phyloP scores from a whole-genome alignment of 2,797 vertebrate species.

The Sus cebifrons region DNA sequence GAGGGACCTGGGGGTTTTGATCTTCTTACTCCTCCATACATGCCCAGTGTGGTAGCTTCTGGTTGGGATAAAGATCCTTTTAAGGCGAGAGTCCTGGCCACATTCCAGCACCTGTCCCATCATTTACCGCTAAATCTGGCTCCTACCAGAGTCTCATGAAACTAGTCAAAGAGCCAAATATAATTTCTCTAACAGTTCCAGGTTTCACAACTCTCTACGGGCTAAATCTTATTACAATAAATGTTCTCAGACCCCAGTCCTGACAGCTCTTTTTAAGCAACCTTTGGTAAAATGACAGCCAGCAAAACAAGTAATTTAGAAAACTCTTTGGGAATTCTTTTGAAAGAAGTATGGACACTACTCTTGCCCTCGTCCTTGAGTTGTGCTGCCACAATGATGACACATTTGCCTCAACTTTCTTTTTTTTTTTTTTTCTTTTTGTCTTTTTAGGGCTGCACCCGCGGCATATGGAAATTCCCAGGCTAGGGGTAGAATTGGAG shows the following conservation, averaged over 20 bases:
- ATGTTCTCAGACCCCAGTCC: conserved; percentile 66
- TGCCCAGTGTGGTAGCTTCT: not conserved
- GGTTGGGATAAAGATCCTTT: conserved; percentile 62
- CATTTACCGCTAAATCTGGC: conserved; percentile 68
- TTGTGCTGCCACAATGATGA: not conserved
- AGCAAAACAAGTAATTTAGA: conserved; percentile 74
- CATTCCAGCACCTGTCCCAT: conserved; percentile 38
- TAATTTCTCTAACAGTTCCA: conserved; percentile 73
- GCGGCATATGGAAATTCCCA: too few species aligned
- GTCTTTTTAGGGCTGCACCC: too few species aligned
- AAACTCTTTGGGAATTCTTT: conserved; percentile 73
- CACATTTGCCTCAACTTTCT: conserved; percentile 19
- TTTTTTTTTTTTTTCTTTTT: conserved; percentile 31
- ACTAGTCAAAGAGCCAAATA: conserved; percentile 70
- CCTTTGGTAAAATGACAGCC: conserved; percentile 69
- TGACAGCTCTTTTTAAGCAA: conserved; percentile 76
- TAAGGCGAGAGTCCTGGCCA: conserved; percentile 24
- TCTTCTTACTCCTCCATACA: not conserved
- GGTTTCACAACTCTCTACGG: conserved; percentile 70
- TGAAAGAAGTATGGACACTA: conserved; percentile 61
- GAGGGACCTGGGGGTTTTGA: not conserved
- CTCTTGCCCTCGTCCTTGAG: conserved; percentile 42
- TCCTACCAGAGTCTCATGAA: conserved; percentile 68
- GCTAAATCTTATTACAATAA: conserved; percentile 73
- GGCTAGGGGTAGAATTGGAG: too few species aligned